These are phyloP conservation scores for Pyrocoelia pectoralis DNA, from an alignment of 2,888 invertebrate genomes.

Conservation along the genomic window DNA sequence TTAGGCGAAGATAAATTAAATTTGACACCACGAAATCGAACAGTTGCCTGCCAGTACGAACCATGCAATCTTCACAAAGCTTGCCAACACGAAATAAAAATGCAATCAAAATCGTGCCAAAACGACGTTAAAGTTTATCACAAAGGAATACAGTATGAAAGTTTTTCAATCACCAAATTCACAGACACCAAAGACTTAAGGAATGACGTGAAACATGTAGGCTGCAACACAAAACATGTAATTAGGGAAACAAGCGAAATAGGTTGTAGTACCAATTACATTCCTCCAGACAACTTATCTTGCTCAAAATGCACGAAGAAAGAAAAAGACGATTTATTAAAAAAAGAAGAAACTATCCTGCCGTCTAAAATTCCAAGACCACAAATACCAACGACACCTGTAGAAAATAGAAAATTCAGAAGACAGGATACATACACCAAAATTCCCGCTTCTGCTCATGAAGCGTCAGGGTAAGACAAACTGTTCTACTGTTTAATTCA, in stretches of 20 bases:
- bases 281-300: slow-evolving; percentile 5
- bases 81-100: slow-evolving; percentile 46
- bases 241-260: slow-evolving; percentile 41
- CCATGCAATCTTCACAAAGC: slow-evolving; percentile 40
- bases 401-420: slow-evolving; percentile 55
- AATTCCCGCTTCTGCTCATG: slow-evolving; percentile 42
- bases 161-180: slow-evolving; percentile 41
- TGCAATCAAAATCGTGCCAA: slow-evolving; percentile 50
- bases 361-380: slow-evolving; percentile 56
- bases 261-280: slow-evolving; percentile 44
- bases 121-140: slow-evolving; percentile 47
- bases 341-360: slow-evolving; percentile 45
- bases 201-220: slow-evolving; percentile 42
- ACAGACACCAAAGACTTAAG: slow-evolving; percentile 55
- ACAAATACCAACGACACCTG: slow-evolving; percentile 52
- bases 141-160: slow-evolving; percentile 53
- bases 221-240: slow-evolving; percentile 46
- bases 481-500: background rate
- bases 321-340: slow-evolving; percentile 44
- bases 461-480: slow-evolving; percentile 41
- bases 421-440: slow-evolving; percentile 60
- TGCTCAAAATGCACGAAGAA: slow-evolving; percentile 49
- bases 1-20: slow-evolving; percentile 65
- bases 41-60: slow-evolving; percentile 59
- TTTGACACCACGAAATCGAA: slow-evolving; percentile 60